Percentiles rank a stretch among this genome's conserved stretches.
Evolutionary conservation across 2,888 invertebrate species (phyloP).

Genomic region (Agrypnus murinus): DNA sequence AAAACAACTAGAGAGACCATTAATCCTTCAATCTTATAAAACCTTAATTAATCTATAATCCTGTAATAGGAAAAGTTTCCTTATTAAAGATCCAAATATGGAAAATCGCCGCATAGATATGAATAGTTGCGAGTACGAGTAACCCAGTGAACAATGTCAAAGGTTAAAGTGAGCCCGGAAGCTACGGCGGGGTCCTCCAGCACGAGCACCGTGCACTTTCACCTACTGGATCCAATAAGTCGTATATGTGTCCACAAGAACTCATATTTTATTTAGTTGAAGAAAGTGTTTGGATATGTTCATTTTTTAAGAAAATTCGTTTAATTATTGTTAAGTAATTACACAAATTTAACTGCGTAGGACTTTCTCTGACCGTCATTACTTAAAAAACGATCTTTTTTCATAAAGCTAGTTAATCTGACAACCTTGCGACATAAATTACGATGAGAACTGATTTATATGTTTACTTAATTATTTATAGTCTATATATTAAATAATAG

Average conservation of each 20-base stretch:
- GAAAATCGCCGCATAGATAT: constrained; percentile 56
- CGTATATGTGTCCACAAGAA: constrained; percentile 55
- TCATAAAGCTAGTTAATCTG: constrained; percentile 19
- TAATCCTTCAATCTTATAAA: too few species aligned
- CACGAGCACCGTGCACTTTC: constrained; percentile 59
- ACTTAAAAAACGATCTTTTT: constrained; percentile 17
- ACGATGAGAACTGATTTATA: constrained; percentile 29
- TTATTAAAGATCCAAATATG: constrained; percentile 62
- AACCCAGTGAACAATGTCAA: constrained; percentile 61
- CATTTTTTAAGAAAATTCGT: too few species aligned
- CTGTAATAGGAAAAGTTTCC: constrained; percentile 53
- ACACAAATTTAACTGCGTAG: background rate
- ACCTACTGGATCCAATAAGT: constrained; percentile 55
- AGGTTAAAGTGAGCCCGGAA: constrained; percentile 65
- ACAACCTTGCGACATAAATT: constrained; percentile 10
- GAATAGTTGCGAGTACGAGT: constrained; percentile 54
- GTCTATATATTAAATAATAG: constrained; percentile 34
- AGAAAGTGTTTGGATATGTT: too few species aligned
- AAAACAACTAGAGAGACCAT: too few species aligned
- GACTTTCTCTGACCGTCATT: constrained; percentile 22
- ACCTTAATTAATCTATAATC: background rate
- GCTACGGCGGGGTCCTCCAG: constrained; percentile 60
- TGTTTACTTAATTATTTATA: constrained; percentile 24
- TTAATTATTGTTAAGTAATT: constrained; percentile 7
- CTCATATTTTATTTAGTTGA: constrained; percentile 27